Evolutionary conservation across 2,113 vertebrate genomes (phyloP).

Genomic region (Phalacrocorax brasilianus): DNA sequence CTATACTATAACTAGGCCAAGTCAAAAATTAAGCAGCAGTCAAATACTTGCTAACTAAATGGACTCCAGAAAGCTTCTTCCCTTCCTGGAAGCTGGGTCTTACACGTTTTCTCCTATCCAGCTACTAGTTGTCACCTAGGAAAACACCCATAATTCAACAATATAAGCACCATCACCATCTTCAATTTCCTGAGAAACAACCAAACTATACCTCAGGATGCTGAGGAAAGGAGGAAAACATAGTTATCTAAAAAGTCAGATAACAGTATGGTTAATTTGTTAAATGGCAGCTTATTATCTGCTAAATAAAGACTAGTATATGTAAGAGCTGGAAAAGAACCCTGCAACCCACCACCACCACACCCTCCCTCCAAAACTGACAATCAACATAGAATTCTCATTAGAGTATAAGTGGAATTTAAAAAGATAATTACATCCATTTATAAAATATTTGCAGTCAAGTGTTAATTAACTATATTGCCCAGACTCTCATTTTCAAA

Average conservation of each 20-base stretch:
- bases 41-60: neutral
- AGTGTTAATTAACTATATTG: neutral
- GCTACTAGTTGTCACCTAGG: neutral
- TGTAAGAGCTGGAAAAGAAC: neutral
- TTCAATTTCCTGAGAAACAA: neutral
- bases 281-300: conserved; percentile 4
- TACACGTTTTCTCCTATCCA: neutral
- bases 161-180: neutral
- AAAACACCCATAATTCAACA: neutral
- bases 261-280: conserved; percentile 12
- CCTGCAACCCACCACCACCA: neutral
- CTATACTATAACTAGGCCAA: neutral
- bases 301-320: neutral
- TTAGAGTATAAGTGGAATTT: neutral
- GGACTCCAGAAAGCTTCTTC: neutral
- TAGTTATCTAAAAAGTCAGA: neutral
- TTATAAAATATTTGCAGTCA: conserved; percentile 18
- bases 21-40: neutral
- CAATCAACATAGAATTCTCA: neutral
- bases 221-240: neutral
- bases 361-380: neutral
- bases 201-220: neutral
- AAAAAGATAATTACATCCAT: neutral
- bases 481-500: conserved; percentile 44
- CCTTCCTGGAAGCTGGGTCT: too few species aligned